A percentile compares a stretch with the other conserved stretches of the same genome.
Conservation (phyloP, 2,113 vertebrate genomes). For the Ornithorhynchus anatinus region DNA sequence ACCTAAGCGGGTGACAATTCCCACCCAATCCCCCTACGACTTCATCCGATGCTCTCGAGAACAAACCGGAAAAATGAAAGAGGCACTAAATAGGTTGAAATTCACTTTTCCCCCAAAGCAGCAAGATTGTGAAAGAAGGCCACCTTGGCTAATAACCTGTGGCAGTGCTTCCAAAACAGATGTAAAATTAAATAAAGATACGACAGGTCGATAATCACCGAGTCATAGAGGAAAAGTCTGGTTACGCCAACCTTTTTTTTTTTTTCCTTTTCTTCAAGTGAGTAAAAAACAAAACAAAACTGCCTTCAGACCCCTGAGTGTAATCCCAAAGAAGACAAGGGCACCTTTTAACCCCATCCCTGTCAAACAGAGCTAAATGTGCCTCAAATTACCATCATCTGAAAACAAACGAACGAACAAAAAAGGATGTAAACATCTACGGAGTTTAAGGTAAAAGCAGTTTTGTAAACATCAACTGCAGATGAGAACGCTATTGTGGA, state of each 20-base stretch:
- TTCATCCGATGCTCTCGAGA: constrained; percentile 64
- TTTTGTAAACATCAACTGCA: constrained; percentile 85
- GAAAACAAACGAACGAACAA: constrained; percentile 63
- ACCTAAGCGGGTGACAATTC: constrained; percentile 42
- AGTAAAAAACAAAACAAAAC: constrained; percentile 68
- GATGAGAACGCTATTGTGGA: constrained; percentile 73
- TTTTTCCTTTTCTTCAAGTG: no score
- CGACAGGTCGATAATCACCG: constrained; percentile 73
- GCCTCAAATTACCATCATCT: constrained; percentile 71
- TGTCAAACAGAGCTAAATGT: constrained; percentile 68
- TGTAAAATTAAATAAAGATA: constrained; percentile 76
- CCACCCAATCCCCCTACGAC: constrained; percentile 35
- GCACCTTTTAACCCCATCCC: constrained; percentile 70
- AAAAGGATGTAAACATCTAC: constrained; percentile 86
- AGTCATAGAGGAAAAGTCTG: constrained; percentile 67
- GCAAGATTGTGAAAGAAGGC: constrained; percentile 80
- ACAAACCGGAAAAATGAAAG: constrained; percentile 74
- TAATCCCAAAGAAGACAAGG: constrained; percentile 78
- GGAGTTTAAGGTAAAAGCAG: constrained; percentile 85
- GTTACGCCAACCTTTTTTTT: constrained; percentile 76
- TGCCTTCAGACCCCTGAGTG: constrained; percentile 86
- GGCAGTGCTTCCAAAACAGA: constrained; percentile 78
- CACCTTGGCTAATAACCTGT: constrained; percentile 75
- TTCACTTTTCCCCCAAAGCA: constrained; percentile 80
- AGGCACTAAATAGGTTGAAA: constrained; percentile 82